Evolutionary conservation across 2,797 vertebrate species (phyloP), one percentile per base, ranked within the genome.

Genomic region (Chelon auratus): DNA sequence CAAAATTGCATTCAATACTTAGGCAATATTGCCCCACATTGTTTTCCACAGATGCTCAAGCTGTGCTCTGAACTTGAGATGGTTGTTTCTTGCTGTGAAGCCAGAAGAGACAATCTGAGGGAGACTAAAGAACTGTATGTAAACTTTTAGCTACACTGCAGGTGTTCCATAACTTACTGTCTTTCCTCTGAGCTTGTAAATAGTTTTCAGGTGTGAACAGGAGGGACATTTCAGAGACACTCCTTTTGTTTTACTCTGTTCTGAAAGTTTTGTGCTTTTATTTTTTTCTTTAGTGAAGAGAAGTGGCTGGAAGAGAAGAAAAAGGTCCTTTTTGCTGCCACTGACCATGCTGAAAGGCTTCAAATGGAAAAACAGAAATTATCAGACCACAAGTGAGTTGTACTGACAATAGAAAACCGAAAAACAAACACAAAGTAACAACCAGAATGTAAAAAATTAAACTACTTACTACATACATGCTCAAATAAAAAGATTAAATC

Each of bases 111-210:
- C 84, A 87, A 92, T 58, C 82, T 97, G 67, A 93, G 89, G 62
- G 92, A 96, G 84, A 92, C 92, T 9, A 92, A 95, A 75, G 84
- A 92, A 92, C 94, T 95, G 97, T 99, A 62, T 81, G 97, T 97
- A 42, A 55, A 63, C 7, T 45, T 73, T 81, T 18, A 2, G 11
- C 68, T 62, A 12, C 14, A 22, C 22, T 58, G 9, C 50, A 56
- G 15, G 0, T 20, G 48, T 64, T 67, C 12, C 1, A 2, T 37
- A 15, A 58, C 3, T 48, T 36, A 22, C 20, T 24, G n/a, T 60
- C 17, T 37, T 64, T 54, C 8, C 40, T 48, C n/a, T 1, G 13
- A 42, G 18, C 33, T 17, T 7, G 11, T 4, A 14, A 50, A 75
- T 24, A 39, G 8, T 13, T 55, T 47, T 15, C 13, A 54, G 13